A percentile compares a stretch with the other conserved stretches of the same genome.
These are phyloP conservation scores for Fregetta grallaria DNA, from an alignment of 2,113 vertebrate genomes.

Conservation along the genomic window DNA sequence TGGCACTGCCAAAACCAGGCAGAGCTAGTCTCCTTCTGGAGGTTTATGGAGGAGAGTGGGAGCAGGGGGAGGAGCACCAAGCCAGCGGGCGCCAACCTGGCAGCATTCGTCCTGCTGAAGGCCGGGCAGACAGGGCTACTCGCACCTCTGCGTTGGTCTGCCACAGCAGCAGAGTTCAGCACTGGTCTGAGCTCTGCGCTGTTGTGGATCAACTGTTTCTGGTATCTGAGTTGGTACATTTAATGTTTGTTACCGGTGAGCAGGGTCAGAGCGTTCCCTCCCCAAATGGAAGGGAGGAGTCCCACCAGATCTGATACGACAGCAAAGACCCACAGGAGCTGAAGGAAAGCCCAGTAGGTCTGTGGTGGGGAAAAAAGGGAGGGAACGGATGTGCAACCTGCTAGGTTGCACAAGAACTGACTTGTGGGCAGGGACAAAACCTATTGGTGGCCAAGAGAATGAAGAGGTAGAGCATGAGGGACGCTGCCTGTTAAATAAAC, in stretches of 20 bases:
- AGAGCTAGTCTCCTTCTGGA: not conserved
- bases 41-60: not conserved
- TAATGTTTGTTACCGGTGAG: not conserved
- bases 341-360: not conserved
- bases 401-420: not conserved
- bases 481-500: not conserved
- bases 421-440: not conserved
- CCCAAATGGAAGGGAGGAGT: not conserved
- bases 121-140: not conserved
- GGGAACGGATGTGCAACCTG: not conserved
- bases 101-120: not conserved
- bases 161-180: not conserved
- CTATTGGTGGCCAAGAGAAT: not conserved
- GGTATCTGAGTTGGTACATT: rapidly evolving
- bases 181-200: not conserved
- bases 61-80: not conserved
- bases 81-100: not conserved
- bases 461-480: not conserved
- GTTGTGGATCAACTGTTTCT: not conserved
- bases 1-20: not conserved
- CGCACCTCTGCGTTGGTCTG: not conserved
- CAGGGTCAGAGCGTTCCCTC: not conserved
- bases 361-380: rapidly evolving
- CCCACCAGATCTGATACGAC: not conserved
- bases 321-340: not conserved